phyloP scores from a whole-genome alignment of 2,113 vertebrate species.

The Megatriorchis doriae region DNA sequence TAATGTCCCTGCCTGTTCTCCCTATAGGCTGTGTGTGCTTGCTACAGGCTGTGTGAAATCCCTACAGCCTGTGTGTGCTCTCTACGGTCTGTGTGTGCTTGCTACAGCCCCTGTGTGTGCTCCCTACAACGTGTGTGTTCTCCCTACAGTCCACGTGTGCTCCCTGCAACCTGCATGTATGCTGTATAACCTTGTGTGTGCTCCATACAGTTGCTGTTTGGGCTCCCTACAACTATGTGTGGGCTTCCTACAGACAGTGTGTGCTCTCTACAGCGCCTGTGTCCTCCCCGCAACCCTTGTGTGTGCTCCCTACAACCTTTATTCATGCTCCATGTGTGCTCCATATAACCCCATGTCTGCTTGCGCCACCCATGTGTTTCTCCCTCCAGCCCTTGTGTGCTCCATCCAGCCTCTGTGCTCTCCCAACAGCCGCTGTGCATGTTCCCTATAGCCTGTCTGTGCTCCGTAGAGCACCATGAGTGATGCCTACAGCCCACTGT shows the following conservation, averaged over 20 bases:
- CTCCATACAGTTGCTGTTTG: neutral
- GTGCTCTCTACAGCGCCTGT: neutral
- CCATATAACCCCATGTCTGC: neutral
- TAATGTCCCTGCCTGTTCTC: too few relatives aligned
- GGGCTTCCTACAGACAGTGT: neutral
- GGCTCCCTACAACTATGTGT: neutral
- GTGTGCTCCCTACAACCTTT: neutral
- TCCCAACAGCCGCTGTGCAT: too few relatives aligned
- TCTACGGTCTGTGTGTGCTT: neutral
- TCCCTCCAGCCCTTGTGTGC: neutral
- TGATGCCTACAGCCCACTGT: neutral
- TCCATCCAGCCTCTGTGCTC: neutral
- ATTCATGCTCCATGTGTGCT: too few relatives aligned
- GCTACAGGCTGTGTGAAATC: neutral
- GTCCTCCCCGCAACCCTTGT: neutral
- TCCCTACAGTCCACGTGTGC: too few relatives aligned
- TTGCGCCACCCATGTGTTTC: rapidly evolving
- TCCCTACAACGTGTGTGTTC: neutral
- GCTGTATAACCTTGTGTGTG: neutral
- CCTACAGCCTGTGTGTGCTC: neutral
- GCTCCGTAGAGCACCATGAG: neutral
- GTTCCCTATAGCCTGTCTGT: neutral
- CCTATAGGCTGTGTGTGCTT: neutral
- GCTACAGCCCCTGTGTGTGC: neutral
- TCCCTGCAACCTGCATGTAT: neutral